Conservation (phyloP, 2,888 invertebrate genomes). For the Yponomeuta cagnagella region DNA sequence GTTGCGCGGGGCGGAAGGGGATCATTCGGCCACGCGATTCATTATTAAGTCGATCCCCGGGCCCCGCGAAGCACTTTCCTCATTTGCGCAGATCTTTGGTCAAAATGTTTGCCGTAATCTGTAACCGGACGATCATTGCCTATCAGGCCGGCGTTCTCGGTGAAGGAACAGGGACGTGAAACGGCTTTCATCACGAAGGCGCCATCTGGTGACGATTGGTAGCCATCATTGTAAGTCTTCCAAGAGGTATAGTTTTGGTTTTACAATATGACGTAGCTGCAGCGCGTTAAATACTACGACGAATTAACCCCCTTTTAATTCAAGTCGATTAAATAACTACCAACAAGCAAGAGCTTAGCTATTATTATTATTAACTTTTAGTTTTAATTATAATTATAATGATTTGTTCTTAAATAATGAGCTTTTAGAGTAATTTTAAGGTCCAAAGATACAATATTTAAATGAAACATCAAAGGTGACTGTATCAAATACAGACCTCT, state of each 20-base stretch:
- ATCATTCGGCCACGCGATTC: too few species aligned
- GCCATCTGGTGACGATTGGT: too few species aligned
- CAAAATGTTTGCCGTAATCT: too few species aligned
- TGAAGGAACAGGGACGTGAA: too few species aligned
- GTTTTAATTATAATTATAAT: conserved; percentile 26
- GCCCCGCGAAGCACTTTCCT: too few species aligned
- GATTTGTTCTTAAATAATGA: conserved; percentile 35
- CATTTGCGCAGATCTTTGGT: too few species aligned
- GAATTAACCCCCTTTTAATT: conserved; percentile 30
- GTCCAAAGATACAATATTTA: conserved; percentile 56
- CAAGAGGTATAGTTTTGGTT: conserved; percentile 42
- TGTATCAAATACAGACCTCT: conserved; percentile 51
- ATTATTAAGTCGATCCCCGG: too few species aligned
- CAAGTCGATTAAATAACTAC: conserved; percentile 22
- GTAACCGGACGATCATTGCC: too few species aligned
- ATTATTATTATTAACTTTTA: conserved; percentile 38
- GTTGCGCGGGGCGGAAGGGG: too few species aligned
- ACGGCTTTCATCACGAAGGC: too few species aligned
- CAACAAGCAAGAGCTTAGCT: conserved; percentile 48
- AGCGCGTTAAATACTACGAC: conserved; percentile 49
- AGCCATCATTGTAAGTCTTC: conserved; percentile 49
- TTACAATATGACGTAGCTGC: conserved; percentile 34
- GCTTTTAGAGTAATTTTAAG: conserved; percentile 61
- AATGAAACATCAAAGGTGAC: conserved; percentile 23
- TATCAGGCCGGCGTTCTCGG: too few species aligned